Percentiles rank a stretch among this genome's conserved stretches.
phyloP scores from a whole-genome alignment of 2,888 invertebrate species.

The Lasioglossum zephyrum region DNA sequence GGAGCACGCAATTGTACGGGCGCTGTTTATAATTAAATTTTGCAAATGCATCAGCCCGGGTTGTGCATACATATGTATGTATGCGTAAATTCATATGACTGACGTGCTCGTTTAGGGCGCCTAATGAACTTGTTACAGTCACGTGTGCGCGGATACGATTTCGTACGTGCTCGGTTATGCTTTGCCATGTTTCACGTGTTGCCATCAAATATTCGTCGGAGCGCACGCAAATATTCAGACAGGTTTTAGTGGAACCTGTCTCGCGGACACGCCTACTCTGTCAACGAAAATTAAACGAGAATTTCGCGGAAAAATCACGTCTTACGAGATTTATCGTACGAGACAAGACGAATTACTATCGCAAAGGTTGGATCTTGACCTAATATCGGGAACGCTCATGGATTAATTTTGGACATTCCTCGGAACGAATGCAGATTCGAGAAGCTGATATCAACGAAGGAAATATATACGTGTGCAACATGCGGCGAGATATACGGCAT shows the following conservation, averaged over 20 bases:
- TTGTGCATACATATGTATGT: slow-evolving; percentile 6
- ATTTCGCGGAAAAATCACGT: neutral
- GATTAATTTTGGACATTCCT: neutral
- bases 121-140: slow-evolving; percentile 60
- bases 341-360: neutral
- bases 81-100: slow-evolving; percentile 34
- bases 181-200: neutral
- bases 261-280: neutral
- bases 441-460: neutral
- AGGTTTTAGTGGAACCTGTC: neutral
- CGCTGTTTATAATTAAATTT: slow-evolving; percentile 67
- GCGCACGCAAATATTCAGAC: neutral
- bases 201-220: slow-evolving; percentile 34
- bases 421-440: neutral
- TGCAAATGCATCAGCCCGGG: slow-evolving; percentile 59
- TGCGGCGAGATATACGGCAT: neutral
- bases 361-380: neutral
- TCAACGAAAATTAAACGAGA: neutral
- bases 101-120: slow-evolving; percentile 53
- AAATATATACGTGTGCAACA: neutral
- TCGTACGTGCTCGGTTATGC: slow-evolving; percentile 33
- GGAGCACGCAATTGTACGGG: slow-evolving; percentile 10
- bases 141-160: slow-evolving; percentile 41
- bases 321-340: neutral
- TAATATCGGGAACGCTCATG: neutral